These are phyloP conservation scores for Drosophila testacea DNA, from an alignment of 2,888 invertebrate species.

Conservation along the genomic window DNA sequence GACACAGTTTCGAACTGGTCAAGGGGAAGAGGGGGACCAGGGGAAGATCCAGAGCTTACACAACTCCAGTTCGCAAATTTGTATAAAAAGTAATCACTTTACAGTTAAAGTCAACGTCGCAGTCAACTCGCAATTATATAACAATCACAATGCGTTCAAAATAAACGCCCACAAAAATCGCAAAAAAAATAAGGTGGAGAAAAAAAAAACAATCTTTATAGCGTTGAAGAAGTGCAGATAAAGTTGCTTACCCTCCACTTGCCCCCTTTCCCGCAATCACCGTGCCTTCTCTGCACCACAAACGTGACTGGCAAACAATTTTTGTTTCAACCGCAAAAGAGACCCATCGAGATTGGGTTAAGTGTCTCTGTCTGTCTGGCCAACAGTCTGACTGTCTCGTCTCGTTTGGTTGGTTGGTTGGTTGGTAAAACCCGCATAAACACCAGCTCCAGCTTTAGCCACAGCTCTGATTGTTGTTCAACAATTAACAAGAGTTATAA, in stretches of 20 bases:
- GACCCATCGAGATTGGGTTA: slow-evolving; percentile 54
- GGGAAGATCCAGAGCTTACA: slow-evolving; percentile 18
- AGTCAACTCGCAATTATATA: slow-evolving; percentile 60
- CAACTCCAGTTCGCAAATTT: slow-evolving; percentile 53
- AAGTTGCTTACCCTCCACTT: slow-evolving; percentile 34
- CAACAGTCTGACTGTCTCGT: slow-evolving; percentile 9
- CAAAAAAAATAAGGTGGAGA: slow-evolving; percentile 13
- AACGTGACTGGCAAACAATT: slow-evolving; percentile 76
- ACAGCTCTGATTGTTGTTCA: slow-evolving; percentile 16
- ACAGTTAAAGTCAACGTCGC: slow-evolving; percentile 12
- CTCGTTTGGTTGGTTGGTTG: background rate
- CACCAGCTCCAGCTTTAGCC: slow-evolving; percentile 7
- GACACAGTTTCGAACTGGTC: slow-evolving; percentile 32
- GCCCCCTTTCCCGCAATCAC: slow-evolving; percentile 1
- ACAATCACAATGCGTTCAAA: slow-evolving; percentile 65
- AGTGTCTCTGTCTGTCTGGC: slow-evolving; percentile 30
- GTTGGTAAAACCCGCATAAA: slow-evolving; percentile 50
- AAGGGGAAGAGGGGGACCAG: background rate
- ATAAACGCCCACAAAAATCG: slow-evolving; percentile 67
- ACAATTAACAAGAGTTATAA: slow-evolving; percentile 39
- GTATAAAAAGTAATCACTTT: slow-evolving; percentile 57
- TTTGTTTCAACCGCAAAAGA: slow-evolving; percentile 56
- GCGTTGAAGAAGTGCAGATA: slow-evolving; percentile 63
- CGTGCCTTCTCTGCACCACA: slow-evolving; percentile 55
- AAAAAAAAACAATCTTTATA: slow-evolving; percentile 37